These are phyloP conservation scores for Platycercus adscitus DNA, from an alignment of 2,113 vertebrate species.

Conservation along the genomic window DNA sequence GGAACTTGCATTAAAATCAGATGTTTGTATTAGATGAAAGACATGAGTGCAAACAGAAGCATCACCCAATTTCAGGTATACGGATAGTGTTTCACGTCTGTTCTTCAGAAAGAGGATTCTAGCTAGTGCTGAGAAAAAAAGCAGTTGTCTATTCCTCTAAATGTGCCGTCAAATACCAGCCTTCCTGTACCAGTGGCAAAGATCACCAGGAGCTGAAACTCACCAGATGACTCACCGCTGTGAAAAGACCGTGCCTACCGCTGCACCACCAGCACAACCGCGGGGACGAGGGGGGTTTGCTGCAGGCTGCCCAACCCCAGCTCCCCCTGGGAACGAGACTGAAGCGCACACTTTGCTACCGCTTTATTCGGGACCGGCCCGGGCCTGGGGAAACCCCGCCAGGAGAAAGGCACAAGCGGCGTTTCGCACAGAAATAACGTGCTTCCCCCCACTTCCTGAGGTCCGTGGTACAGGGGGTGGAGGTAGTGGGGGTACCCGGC, in stretches of 20 bases:
- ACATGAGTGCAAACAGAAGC: rapidly evolving
- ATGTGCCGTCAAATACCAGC: neutral
- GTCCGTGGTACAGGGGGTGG: neutral
- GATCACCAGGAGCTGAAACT: neutral
- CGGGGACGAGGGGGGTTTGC: neutral
- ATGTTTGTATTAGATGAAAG: neutral
- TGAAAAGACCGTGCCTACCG: neutral
- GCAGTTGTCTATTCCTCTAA: rapidly evolving
- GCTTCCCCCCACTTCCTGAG: neutral
- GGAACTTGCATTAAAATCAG: neutral
- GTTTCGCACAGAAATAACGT: neutral
- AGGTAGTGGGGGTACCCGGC: neutral
- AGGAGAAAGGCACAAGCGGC: neutral
- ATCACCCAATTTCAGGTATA: rapidly evolving
- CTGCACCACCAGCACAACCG: neutral
- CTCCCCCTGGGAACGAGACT: neutral
- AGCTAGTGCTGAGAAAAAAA: neutral
- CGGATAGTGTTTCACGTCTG: rapidly evolving
- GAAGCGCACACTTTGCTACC: neutral
- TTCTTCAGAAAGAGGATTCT: neutral
- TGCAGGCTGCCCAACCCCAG: neutral
- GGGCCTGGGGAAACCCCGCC: too few relatives aligned
- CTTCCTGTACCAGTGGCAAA: neutral
- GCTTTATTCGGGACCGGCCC: neutral
- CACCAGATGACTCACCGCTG: neutral